These are phyloP conservation scores for Syrista parreyssii DNA, from an alignment of 2,888 invertebrate genomes.

Conservation along the genomic window DNA sequence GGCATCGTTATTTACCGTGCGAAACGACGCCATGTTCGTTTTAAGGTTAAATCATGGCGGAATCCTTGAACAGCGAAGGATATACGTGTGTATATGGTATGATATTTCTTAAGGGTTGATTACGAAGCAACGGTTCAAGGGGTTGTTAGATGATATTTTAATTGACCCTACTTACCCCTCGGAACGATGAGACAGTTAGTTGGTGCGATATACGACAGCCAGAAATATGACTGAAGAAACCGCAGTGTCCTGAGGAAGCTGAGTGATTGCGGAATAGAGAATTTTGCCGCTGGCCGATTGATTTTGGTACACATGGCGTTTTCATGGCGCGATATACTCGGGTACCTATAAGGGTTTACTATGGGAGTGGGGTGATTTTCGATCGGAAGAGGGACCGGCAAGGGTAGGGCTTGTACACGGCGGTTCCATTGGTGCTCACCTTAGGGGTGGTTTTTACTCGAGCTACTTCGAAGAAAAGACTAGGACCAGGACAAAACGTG, in stretches of 20 bases:
- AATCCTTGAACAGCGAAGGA: background rate
- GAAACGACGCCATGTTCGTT: background rate
- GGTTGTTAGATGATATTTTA: background rate
- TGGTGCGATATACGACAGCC: background rate
- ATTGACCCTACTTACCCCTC: background rate
- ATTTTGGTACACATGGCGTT: slow-evolving; percentile 10
- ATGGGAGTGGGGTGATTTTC: slow-evolving; percentile 27
- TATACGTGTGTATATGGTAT: background rate
- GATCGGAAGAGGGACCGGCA: slow-evolving; percentile 31
- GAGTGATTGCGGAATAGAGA: background rate
- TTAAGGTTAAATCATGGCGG: background rate
- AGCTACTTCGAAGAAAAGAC: slow-evolving; percentile 57
- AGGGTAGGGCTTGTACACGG: slow-evolving; percentile 34
- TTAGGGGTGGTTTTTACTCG: slow-evolving; percentile 61
- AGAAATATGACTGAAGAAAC: background rate
- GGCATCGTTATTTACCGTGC: background rate
- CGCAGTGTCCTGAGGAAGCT: background rate
- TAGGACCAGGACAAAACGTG: slow-evolving; percentile 39
- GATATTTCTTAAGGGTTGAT: background rate
- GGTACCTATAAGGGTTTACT: background rate
- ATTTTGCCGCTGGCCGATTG: background rate
- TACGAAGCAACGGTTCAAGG: background rate
- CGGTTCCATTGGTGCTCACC: slow-evolving; percentile 57
- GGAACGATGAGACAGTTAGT: background rate
- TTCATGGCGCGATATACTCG: slow-evolving; percentile 16